Evolutionary conservation across 2,113 vertebrate species (phyloP), one percentile per base, ranked within the genome.

Genomic region (Seriola dumerili): DNA sequence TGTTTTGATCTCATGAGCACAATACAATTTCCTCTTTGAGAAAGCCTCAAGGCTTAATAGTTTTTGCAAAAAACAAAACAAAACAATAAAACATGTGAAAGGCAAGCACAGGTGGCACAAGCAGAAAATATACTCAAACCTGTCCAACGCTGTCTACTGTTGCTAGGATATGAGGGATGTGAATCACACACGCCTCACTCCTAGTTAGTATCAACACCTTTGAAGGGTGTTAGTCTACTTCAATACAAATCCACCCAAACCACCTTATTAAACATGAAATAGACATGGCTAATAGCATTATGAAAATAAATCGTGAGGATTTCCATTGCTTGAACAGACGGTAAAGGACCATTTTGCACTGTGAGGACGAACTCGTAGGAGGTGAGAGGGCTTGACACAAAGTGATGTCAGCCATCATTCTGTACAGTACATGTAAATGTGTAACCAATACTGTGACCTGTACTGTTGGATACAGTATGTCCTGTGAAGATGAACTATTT

Each of bases 81-180:
- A 46, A 29, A 32, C 23, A 3, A 66, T 19, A 42, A 66, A 75
- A 54, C 48, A 62, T 58, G 72, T 67, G 11, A 72, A 67, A 79
- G 50, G 65, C 14, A 89, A 68, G 70, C 70, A 68, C 82, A 90
- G 85, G 81, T 90, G 82, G 81, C 80, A 82, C 62, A 61, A 78
- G 61, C 16, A 84, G 74, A 89, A 87, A 87, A 91, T 61, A 89
- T 74, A 84, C 69, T 70, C 5, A 81, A 87, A 73, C 87, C 69
- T 80, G 59, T 42, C 72, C 72, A 65, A 80, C 84, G 36, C 63
- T 67, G 78, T 68, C 68, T 36, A 67, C 64, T 23, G 93, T 94
- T 94, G 93, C 92, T 93, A 92, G 89, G 92, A 92, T 92, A 92
- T 92, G 76, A 83, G 36, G 62, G 81, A 85, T 78, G 85, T 89